Evolutionary conservation across 2,888 invertebrate species (phyloP).

Genomic region (Cryptocheilus praepositus): DNA sequence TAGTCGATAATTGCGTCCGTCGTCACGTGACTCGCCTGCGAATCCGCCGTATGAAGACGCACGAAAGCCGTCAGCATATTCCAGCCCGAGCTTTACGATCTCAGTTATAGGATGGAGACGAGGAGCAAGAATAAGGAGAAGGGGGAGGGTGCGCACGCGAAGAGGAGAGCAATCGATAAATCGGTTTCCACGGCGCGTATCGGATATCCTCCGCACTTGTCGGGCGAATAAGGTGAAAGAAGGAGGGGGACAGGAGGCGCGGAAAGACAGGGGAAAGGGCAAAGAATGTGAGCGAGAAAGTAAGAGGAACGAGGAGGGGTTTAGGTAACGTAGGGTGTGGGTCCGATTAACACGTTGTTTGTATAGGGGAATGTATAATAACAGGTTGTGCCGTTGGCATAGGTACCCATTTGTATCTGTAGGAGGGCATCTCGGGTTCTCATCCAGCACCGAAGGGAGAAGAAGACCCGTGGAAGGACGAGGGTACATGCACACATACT

Average conservation of each 20-base stretch:
- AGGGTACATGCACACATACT: neutral
- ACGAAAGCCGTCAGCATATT: neutral
- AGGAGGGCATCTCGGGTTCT: slow-evolving; percentile 68
- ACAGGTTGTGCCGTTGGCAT: slow-evolving; percentile 73
- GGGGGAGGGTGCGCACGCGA: neutral
- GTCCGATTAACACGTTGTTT: slow-evolving; percentile 75
- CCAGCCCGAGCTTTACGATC: neutral
- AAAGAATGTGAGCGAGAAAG: slow-evolving; percentile 26
- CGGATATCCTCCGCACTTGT: slow-evolving; percentile 14
- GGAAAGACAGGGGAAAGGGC: slow-evolving; percentile 10
- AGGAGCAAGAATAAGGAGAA: neutral
- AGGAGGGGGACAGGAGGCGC: slow-evolving; percentile 19
- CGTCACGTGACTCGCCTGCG: neutral
- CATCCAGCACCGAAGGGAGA: slow-evolving; percentile 39
- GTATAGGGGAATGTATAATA: slow-evolving; percentile 75
- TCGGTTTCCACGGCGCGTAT: slow-evolving; percentile 8
- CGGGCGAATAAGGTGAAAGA: slow-evolving; percentile 19
- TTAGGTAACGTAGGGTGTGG: slow-evolving; percentile 49
- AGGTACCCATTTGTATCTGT: slow-evolving; percentile 71
- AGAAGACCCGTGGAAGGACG: slow-evolving; percentile 14
- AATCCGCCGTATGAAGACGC: neutral
- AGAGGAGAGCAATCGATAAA: neutral
- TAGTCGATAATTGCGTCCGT: slow-evolving; percentile 46
- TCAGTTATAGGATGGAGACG: neutral
- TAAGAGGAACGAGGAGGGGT: slow-evolving; percentile 19